These are phyloP conservation scores for Macrosteles quadrilineatus DNA, from an alignment of 1,140 invertebrate species.

Conservation along the genomic window DNA sequence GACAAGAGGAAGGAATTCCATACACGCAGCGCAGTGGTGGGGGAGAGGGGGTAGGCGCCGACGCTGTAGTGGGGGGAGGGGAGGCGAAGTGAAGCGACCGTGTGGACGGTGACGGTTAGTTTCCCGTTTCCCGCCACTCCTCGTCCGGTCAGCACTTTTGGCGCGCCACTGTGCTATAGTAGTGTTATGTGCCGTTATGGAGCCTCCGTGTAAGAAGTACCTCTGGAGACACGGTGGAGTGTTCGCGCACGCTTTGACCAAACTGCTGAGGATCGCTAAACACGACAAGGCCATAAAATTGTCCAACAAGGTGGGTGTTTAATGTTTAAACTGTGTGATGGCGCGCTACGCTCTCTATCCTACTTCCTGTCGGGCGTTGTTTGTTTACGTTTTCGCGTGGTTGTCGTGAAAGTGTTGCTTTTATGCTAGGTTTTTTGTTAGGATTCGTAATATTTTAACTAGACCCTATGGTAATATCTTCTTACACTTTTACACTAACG, in stretches of 20 bases:
- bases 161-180: too few species aligned
- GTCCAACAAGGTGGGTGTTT: neutral
- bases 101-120: neutral
- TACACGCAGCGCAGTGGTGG: neutral
- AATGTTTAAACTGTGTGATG: too few species aligned
- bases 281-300: constrained; percentile 11
- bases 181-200: constrained; percentile 8
- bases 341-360: too few species aligned
- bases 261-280: constrained; percentile 5
- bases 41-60: neutral
- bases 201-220: constrained; percentile 8
- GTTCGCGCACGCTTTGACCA: neutral
- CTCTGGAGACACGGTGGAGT: constrained; percentile 10
- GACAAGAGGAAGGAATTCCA: neutral
- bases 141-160: neutral
- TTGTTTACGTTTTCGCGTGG: too few species aligned
- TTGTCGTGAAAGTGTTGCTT: too few species aligned
- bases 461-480: too few species aligned
- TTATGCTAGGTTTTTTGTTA: too few species aligned
- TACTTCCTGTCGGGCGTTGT: too few species aligned
- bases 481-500: too few species aligned
- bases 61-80: neutral
- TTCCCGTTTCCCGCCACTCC: constrained; percentile 1
- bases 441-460: too few species aligned
- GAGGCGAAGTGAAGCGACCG: neutral